Percentiles rank a stretch among this genome's conserved stretches.
phyloP scores from a whole-genome alignment of 2,113 vertebrate genomes.

The Columbina picui region DNA sequence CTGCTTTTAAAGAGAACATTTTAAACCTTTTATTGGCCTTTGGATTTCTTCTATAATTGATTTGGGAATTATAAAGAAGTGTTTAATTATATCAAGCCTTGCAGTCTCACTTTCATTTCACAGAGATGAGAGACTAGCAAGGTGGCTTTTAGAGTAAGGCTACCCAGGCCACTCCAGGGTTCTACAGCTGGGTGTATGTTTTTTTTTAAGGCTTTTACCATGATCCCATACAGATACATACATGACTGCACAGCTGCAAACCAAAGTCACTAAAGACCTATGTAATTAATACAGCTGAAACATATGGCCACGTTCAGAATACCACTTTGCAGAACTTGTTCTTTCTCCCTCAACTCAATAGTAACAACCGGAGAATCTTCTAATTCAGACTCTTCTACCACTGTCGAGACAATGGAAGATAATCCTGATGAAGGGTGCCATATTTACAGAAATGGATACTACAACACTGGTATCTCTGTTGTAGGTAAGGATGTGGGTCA shows the following conservation, averaged over 20 bases:
- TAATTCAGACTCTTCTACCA: neutral
- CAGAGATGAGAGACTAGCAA: neutral
- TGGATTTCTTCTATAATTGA: neutral
- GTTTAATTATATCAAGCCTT: neutral
- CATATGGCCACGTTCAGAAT: neutral
- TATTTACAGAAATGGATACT: slow-evolving; percentile 83
- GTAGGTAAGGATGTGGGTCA: slow-evolving; percentile 76
- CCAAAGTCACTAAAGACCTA: neutral
- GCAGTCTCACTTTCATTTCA: neutral
- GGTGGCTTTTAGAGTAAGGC: neutral
- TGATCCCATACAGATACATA: neutral
- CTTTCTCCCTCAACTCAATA: neutral
- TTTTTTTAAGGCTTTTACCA: neutral
- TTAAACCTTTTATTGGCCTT: neutral
- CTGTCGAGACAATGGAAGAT: neutral
- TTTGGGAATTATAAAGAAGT: neutral
- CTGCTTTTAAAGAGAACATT: neutral
- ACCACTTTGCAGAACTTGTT: neutral
- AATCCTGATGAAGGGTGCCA: slow-evolving; percentile 75
- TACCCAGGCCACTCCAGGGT: neutral
- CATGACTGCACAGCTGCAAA: neutral
- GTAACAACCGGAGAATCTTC: neutral
- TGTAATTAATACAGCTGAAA: neutral
- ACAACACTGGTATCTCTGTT: slow-evolving; percentile 76
- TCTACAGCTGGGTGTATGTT: neutral